A percentile compares a stretch with the other conserved stretches of the same genome.
Conservation (phyloP, 2,113 vertebrate genomes). For the Malaclemys terrapin region DNA sequence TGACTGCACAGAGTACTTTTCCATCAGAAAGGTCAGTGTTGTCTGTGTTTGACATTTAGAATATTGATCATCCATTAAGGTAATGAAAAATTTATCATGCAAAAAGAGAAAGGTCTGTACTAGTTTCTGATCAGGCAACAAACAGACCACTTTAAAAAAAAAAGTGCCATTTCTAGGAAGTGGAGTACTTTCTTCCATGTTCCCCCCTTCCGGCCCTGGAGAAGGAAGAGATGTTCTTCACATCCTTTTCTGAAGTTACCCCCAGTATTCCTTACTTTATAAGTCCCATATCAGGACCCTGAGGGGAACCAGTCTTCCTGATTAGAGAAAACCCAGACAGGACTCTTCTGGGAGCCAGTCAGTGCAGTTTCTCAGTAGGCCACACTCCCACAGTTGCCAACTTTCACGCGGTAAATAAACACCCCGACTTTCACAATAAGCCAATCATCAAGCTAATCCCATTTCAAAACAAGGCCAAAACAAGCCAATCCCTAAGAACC, state of each 20-base stretch:
- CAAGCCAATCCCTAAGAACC: no score
- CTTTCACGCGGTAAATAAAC: no score
- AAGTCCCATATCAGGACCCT: not conserved
- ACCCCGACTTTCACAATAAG: no score
- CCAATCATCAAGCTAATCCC: no score
- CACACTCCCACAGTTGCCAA: no score
- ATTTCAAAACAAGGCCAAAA: no score
- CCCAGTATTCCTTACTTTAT: not conserved
- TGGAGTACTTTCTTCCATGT: fast-evolving
- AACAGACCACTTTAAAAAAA: not conserved
- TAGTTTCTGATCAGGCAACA: not conserved
- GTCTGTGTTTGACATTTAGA: slow-evolving; percentile 4
- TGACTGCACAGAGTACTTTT: not conserved
- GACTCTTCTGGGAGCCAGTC: not conserved
- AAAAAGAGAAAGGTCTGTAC: not conserved
- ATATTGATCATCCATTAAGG: not conserved
- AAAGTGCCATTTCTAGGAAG: fast-evolving
- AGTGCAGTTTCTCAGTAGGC: not conserved
- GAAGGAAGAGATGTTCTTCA: fast-evolving
- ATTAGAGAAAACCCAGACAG: not conserved
- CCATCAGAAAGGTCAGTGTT: slow-evolving; percentile 31
- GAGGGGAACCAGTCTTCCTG: not conserved
- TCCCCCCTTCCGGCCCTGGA: fast-evolving
- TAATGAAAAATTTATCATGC: not conserved
- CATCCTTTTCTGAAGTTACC: not conserved